These are phyloP conservation scores for Tridacna crocea DNA, from an alignment of 2,888 invertebrate species.

Conservation along the genomic window DNA sequence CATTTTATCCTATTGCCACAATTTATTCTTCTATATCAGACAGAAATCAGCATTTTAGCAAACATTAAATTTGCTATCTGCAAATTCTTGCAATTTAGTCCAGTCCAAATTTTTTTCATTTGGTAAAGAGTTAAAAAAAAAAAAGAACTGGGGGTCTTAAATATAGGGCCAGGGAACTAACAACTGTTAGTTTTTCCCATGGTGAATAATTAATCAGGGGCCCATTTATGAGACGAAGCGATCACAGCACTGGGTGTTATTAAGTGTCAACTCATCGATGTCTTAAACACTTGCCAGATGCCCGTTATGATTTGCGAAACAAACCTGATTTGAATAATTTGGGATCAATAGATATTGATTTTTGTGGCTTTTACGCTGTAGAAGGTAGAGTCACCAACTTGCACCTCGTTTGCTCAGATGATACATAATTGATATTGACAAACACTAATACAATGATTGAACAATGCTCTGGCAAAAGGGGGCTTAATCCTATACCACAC, in stretches of 20 bases:
- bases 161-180: slow-evolving; percentile 9
- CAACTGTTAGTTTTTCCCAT: slow-evolving; percentile 28
- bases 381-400: not conserved
- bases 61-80: too few relatives aligned
- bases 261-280: slow-evolving; percentile 9
- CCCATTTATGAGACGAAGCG: not conserved
- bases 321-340: slow-evolving; percentile 24
- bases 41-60: too few relatives aligned
- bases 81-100: too few relatives aligned
- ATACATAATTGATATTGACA: not conserved
- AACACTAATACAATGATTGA: not conserved
- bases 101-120: too few relatives aligned
- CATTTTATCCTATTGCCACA: too few relatives aligned
- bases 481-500: not conserved
- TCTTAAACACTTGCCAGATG: slow-evolving; percentile 27
- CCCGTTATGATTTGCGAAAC: slow-evolving; percentile 13
- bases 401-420: not conserved
- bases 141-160: not conserved
- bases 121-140: not conserved
- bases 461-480: too few relatives aligned
- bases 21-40: too few relatives aligned
- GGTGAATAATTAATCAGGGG: slow-evolving; percentile 23
- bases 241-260: not conserved
- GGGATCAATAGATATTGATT: slow-evolving; percentile 27
- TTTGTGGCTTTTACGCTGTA: not conserved